These are phyloP conservation scores for Plemyria rubiginata DNA, from an alignment of 2,888 invertebrate species.

Conservation along the genomic window DNA sequence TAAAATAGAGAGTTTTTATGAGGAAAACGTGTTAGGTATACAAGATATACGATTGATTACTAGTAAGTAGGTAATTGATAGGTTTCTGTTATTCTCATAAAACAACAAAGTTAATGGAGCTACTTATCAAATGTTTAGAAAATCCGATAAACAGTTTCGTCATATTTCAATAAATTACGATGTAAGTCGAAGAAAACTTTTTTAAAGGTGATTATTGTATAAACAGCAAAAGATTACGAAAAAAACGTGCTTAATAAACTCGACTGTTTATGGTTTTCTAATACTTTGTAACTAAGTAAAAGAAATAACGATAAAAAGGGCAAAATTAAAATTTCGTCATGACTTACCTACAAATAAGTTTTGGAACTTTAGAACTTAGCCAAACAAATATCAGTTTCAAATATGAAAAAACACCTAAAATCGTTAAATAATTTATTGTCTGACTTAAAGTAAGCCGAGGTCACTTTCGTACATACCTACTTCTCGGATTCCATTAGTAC, in stretches of 20 bases:
- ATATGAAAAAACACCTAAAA: background rate
- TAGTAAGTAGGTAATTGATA: no score
- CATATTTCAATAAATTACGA: background rate
- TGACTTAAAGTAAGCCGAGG: background rate
- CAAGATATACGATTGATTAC: no score
- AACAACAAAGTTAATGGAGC: no score
- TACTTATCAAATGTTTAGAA: background rate
- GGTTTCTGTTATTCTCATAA: background rate
- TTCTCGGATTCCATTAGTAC: constrained; percentile 38
- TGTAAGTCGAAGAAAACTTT: constrained; percentile 1
- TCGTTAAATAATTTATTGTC: background rate
- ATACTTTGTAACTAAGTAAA: constrained; percentile 4
- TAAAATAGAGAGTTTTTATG: no score
- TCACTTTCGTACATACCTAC: background rate
- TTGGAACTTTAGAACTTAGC: no score
- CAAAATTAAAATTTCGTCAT: background rate
- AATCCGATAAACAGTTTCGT: no score
- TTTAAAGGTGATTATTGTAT: background rate
- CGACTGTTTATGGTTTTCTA: constrained; percentile 6
- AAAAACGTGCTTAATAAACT: constrained; percentile 3
- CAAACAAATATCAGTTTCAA: background rate
- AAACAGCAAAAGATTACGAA: constrained; percentile 12
- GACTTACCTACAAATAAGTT: no score
- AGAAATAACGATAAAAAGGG: background rate
- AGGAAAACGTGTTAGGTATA: no score